These are phyloP conservation scores for Smutsia gigantea DNA, from an alignment of 2,797 vertebrate species.

Conservation along the genomic window DNA sequence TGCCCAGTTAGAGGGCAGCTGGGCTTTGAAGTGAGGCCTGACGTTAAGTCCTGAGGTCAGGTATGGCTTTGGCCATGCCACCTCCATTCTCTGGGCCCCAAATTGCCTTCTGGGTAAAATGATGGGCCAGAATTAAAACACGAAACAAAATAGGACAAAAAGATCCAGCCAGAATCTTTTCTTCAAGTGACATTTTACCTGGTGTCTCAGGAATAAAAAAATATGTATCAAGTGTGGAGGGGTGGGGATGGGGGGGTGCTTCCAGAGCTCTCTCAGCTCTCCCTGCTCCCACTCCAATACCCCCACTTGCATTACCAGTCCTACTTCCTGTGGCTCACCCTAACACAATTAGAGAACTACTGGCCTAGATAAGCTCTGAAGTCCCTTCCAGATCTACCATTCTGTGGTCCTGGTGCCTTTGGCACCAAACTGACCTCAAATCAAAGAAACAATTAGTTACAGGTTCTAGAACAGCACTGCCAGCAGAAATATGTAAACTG, in stretches of 20 bases:
- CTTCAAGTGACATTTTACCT: neutral
- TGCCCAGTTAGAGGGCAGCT: neutral
- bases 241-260: neutral
- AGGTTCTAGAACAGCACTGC: neutral
- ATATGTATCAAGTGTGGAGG: neutral
- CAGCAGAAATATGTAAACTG: neutral
- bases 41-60: neutral
- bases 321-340: neutral
- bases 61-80: neutral
- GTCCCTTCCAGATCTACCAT: neutral
- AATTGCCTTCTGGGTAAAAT: neutral
- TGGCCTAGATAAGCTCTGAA: neutral
- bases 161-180: neutral
- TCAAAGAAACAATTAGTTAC: neutral
- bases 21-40: neutral
- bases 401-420: neutral
- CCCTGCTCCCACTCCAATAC: neutral
- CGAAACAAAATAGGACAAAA: neutral
- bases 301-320: too few relatives aligned
- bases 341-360: conserved; percentile 5
- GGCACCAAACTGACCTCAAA: conserved; percentile 26
- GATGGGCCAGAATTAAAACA: neutral
- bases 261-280: neutral
- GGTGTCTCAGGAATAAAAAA: neutral
- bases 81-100: neutral